phyloP scores from a whole-genome alignment of 1,140 invertebrate genomes.

The Lithobius niger region DNA sequence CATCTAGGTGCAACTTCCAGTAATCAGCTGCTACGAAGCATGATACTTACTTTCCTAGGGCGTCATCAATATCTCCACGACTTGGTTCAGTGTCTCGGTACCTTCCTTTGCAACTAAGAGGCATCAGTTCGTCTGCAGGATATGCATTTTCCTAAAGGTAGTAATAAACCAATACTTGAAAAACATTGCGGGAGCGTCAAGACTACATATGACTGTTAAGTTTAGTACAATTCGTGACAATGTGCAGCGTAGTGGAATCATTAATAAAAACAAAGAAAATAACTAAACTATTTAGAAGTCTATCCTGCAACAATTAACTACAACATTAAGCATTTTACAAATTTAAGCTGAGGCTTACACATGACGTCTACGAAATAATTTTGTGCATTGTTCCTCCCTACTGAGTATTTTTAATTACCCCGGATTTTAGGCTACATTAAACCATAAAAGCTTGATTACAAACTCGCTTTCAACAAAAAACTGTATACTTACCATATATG shows the following conservation, averaged over 20 bases:
- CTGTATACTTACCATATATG: constrained; percentile 64
- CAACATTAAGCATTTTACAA: constrained; percentile 3
- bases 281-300: background rate
- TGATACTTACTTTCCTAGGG: constrained; percentile 79
- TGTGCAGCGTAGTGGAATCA: no score
- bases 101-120: constrained; percentile 82
- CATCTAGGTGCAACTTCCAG: background rate
- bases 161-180: no score
- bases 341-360: no score
- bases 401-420: no score
- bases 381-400: no score
- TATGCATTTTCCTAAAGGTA: constrained; percentile 85
- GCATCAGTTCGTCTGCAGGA: constrained; percentile 97
- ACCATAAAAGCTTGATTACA: constrained; percentile 1
- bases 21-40: background rate
- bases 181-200: background rate
- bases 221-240: background rate
- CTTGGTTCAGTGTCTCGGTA: constrained; percentile 71
- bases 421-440: no score
- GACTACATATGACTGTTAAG: background rate
- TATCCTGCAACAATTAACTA: constrained; percentile 9
- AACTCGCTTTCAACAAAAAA: constrained; percentile 1
- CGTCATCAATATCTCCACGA: constrained; percentile 90
- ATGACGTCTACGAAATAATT: no score
- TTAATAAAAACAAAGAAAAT: background rate